Base-by-base conservation (phyloP, 1,140 invertebrate genomes). In the Paralvinella palmiformis region DNA sequence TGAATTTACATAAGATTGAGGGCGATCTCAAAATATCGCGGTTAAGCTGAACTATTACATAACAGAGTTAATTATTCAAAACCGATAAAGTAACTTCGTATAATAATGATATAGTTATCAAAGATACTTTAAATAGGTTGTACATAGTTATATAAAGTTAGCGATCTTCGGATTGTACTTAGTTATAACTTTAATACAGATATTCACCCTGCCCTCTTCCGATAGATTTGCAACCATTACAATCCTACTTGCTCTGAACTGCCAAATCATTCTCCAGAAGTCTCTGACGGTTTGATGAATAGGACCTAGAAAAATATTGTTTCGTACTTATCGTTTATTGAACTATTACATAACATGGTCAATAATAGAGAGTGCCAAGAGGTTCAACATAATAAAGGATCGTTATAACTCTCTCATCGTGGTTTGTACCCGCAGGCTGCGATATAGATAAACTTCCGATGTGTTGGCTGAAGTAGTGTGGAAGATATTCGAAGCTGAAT, bases 241-340 rank as follows among this genome's bases (percentile, higher is more conserved):
- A 36, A 73, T 70, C 17, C 55, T 59, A 10, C 32, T 52, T 2
- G 52, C 41, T n/a, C 65, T 37, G 45, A 65, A 57, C 57, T 72
- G 71, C 72, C 72, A 73, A 15, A 71, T 57, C 69, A 73, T 71
- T 13, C 66, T 56, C 69, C 71, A 72, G 44, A 71, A 63, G 61
- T 72, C 71, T n/a, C 66, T 35, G 29, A 80, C 59, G 6, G 79
- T 79, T 5, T 85, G 80, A 13, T 85, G 79, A 22, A 87, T 80
- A 0, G 89, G 91, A 17, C 87, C 83, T 77, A 24, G 27, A 7
- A 4, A 32, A 3, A 29, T 10, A 20, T n/a, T n/a, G n/a, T n/a
- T n/a, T n/a, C n/a, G n/a, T n/a, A n/a, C n/a, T n/a, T n/a, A n/a
- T n/a, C n/a, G n/a, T n/a, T n/a, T n/a, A n/a, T n/a, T n/a, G n/a